These are phyloP conservation scores for Anguilla obscura DNA, from an alignment of 2,797 vertebrate species.

Conservation along the genomic window DNA sequence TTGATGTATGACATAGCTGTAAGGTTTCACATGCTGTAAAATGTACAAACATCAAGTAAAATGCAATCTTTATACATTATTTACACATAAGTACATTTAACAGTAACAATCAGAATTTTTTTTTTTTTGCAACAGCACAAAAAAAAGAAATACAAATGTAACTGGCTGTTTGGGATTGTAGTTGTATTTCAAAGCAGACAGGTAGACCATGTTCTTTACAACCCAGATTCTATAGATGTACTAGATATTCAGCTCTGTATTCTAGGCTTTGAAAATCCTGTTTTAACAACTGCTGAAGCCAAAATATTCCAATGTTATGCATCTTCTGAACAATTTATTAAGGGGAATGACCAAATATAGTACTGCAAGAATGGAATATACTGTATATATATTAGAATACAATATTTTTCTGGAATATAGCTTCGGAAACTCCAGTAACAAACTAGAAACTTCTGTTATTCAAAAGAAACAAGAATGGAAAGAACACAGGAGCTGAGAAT, in stretches of 20 bases:
- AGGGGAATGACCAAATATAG: neutral
- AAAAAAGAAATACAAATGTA: constrained; percentile 74
- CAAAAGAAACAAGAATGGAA: neutral
- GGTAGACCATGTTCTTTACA: neutral
- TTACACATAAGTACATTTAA: constrained; percentile 73
- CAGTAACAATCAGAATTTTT: constrained; percentile 63
- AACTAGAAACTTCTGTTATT: neutral
- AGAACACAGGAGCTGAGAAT: neutral
- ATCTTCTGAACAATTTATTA: neutral
- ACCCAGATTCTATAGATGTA: neutral
- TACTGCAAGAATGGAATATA: neutral
- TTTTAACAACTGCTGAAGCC: neutral
- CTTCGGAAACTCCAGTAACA: neutral
- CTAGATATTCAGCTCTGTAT: constrained; percentile 2
- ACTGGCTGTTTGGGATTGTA: constrained; percentile 46
- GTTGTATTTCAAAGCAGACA: neutral
- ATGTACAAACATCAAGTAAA: constrained; percentile 68
- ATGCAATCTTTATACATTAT: constrained; percentile 67
- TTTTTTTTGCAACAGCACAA: constrained; percentile 62
- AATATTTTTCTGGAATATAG: neutral
- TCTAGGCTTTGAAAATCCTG: neutral
- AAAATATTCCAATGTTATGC: neutral
- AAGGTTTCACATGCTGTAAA: constrained; percentile 60
- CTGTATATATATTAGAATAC: neutral
- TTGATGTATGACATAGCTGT: neutral